These are phyloP conservation scores for Alviniconcha marisindica DNA, from an alignment of 1,140 invertebrate species.

Conservation along the genomic window DNA sequence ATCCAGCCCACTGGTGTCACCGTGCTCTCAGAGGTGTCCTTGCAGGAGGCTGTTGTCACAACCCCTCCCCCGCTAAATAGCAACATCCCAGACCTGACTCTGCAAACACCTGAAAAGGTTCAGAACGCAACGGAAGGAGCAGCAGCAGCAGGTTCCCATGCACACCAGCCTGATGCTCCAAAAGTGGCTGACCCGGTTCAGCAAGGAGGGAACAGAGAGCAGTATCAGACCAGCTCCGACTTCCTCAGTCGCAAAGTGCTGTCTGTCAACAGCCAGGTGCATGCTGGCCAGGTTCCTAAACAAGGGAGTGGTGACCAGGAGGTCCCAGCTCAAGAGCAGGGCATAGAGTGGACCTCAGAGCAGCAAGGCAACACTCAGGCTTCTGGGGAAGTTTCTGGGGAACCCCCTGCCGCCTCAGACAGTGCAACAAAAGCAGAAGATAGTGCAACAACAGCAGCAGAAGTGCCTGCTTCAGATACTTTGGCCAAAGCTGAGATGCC, in stretches of 20 bases:
- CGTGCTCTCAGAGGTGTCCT: not conserved
- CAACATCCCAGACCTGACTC: not conserved
- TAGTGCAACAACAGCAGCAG: not conserved
- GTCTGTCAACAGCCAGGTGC: constrained; percentile 37
- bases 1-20: not conserved
- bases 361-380: not conserved
- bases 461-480: not conserved
- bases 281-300: too few relatives aligned
- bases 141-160: not conserved
- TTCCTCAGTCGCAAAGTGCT: constrained; percentile 61
- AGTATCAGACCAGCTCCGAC: constrained; percentile 49
- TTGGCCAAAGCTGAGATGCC: not conserved
- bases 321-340: not conserved
- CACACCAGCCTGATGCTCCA: not conserved
- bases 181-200: not conserved
- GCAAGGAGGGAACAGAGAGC: not conserved
- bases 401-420: too few relatives aligned
- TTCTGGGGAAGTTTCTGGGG: too few relatives aligned
- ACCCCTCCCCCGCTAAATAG: constrained; percentile 33
- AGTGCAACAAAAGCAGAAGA: not conserved
- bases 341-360: not conserved
- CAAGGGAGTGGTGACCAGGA: too few relatives aligned
- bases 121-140: too few relatives aligned
- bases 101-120: too few relatives aligned
- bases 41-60: constrained; percentile 27